phyloP scores from a whole-genome alignment of 2,797 vertebrate genomes.

The Hippopotamyrus pictus region DNA sequence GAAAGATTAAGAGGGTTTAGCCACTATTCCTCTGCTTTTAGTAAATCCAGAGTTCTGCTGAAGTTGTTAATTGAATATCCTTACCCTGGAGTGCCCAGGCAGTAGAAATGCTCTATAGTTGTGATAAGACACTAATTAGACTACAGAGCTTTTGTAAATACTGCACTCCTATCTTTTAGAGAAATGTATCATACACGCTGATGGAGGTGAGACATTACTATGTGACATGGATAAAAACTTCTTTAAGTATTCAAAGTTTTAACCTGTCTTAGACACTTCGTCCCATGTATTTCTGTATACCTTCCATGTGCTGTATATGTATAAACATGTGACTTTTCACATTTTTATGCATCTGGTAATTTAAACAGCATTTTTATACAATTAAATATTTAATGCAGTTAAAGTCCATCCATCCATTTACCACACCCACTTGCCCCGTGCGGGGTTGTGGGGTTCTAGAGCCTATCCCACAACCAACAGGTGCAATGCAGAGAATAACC shows the following conservation, averaged over 20 bases:
- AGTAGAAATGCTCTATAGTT: background rate
- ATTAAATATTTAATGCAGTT: background rate
- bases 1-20: background rate
- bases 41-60: slow-evolving; percentile 11
- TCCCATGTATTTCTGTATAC: background rate
- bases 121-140: slow-evolving; percentile 23
- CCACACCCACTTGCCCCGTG: background rate
- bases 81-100: slow-evolving; percentile 7
- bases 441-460: background rate
- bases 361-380: background rate
- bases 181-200: background rate
- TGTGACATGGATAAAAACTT: background rate
- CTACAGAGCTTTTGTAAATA: slow-evolving; percentile 7
- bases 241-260: background rate
- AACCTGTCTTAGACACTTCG: background rate
- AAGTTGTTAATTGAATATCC: slow-evolving; percentile 23
- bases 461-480: background rate
- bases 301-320: background rate
- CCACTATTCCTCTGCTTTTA: background rate
- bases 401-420: background rate
- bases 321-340: background rate
- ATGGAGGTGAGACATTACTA: background rate
- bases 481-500: background rate
- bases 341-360: background rate
- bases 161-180: background rate